These are phyloP conservation scores for Actinernus sp. DNA, from an alignment of 92 coral and sea anemone genomes.

Conservation along the genomic window DNA sequence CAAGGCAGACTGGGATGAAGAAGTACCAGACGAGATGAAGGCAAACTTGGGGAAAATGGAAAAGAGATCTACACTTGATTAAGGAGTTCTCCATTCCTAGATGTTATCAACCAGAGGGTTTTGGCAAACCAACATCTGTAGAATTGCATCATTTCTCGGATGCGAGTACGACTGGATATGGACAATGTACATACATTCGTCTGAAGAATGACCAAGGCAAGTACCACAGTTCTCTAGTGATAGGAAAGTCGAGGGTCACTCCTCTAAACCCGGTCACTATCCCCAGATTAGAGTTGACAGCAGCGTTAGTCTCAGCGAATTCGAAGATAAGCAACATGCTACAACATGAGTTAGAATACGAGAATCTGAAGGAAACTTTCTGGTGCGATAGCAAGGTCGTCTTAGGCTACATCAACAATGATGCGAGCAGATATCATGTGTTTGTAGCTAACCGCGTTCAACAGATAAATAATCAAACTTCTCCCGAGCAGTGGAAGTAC, in stretches of 20 bases:
- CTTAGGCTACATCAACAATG: no score
- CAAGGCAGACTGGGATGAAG: conserved; percentile 44
- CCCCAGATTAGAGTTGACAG: no score
- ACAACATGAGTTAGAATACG: no score
- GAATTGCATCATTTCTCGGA: conserved; percentile 39
- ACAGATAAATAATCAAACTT: no score
- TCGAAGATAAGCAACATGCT: no score
- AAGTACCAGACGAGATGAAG: conserved; percentile 32
- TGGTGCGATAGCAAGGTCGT: no score
- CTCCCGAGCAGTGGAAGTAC: no score
- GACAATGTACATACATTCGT: conserved; percentile 43
- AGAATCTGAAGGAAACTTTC: no score
- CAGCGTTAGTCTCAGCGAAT: no score
- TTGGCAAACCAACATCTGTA: conserved; percentile 25
- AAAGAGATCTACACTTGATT: conserved; percentile 26
- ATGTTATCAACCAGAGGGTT: conserved; percentile 44
- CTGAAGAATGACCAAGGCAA: conserved; percentile 19
- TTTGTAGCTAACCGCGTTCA: no score
- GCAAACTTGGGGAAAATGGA: conserved; percentile 58
- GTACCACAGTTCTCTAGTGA: conserved; percentile 13
- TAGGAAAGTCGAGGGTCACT: conserved; percentile 20
- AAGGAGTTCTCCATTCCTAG: conserved; percentile 25
- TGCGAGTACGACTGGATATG: conserved; percentile 30
- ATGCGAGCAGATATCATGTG: no score
- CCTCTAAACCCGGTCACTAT: conserved; percentile 23